Evolutionary conservation across 92 coral and sea anemone species (phyloP), one percentile per base, ranked within the genome.

Genomic region (Porites cylindrica): DNA sequence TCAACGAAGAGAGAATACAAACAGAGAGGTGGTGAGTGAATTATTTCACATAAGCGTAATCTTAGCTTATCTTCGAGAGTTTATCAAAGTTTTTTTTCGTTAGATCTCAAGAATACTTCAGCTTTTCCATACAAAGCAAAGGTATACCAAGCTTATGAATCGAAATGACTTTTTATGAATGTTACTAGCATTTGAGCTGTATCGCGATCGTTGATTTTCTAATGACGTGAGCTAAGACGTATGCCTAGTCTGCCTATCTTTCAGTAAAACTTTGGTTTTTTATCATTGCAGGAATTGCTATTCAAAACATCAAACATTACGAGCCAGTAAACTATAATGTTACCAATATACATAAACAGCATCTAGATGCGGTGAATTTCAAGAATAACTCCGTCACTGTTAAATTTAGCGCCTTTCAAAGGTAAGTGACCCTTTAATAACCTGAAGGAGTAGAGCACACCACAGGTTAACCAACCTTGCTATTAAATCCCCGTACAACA

Each of bases 281-380:
- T 17, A 19, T 18, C 63, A 51, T 81, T 47, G 38, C 87, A 81
- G 72, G 62, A 56, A 7, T 73, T 43, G 10, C 24, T 21, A n/a
- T 54, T 80, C 77, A 79, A 62, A 87, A 81, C 38, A 66, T 94
- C 29, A 80, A 53, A 1, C 56, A 89, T 62, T 94, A 85, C 81
- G 93, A 89, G 5, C 90, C 93, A 20, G 85, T 88, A 14, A 70
- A 84, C 70, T 94, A 92, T 79, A 84, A 92, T 62, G 80, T 61
- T 24, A 78, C 53, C 10, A 52, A 75, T 17, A 61, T 94, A 64
- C 71, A 81, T 68, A 76, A 78, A n/a, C 95, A 91, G n/a, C 97
- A 94, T 76, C 70, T 73, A 1, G 83, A 79, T 26, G 84, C 89
- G 21, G 51, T 75, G 24, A 72, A 23, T 10, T 73, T 72, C 23